Base-by-base conservation (phyloP, 2,113 vertebrate genomes). In the Phaethornis superciliosus region DNA sequence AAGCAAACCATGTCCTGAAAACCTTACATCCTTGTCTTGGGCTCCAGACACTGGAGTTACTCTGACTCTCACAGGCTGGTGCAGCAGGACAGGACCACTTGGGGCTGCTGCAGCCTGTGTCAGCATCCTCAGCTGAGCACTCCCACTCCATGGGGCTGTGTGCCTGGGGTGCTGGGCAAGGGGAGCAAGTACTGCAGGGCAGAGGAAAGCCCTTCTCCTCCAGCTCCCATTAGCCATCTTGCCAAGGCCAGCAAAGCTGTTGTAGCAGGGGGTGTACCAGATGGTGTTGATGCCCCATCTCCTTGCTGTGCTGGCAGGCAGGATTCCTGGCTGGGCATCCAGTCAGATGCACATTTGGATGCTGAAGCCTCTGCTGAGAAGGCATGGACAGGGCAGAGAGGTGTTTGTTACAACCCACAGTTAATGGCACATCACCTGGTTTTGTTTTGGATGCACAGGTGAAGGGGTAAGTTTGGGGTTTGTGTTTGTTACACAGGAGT, bases 171-270 rank as follows among this genome's bases (percentile, higher is more conserved):
- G 8, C 24, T 0, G 7, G 40, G 6, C 0, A 1, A 46, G 54
- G 28, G 30, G 3, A 51, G 32, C 0, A 3, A 59, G 76, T 12
- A 15, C 51, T 0, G 1, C 0, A 0, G 42, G 27, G n/a, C 20
- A 37, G 37, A 82, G 75, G 58, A 77, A 88, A 21, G 24, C 30
- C 49, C 62, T 54, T n/a, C 71, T 77, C 23, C 70, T 58, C 56
- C 76, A 88, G 76, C 44, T 93, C 60, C 76, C n/a, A 3, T 52
- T 47, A 59, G 46, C 0, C 0, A 10, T 69, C 76, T 19, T 49
- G 82, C 92, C 76, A 76, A 63, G 51, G 46, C 16, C 76, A 71
- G 56, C 68, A 70, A 5, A 27, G 33, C 0, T 28, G 32, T 74
- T 91, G n/a, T 12, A 91, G 55, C 64, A 67, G 82, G 33, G 51